Evolutionary conservation across 23 tunicate genomes (phyloP).

Genomic region (Ciona savignyi): DNA sequence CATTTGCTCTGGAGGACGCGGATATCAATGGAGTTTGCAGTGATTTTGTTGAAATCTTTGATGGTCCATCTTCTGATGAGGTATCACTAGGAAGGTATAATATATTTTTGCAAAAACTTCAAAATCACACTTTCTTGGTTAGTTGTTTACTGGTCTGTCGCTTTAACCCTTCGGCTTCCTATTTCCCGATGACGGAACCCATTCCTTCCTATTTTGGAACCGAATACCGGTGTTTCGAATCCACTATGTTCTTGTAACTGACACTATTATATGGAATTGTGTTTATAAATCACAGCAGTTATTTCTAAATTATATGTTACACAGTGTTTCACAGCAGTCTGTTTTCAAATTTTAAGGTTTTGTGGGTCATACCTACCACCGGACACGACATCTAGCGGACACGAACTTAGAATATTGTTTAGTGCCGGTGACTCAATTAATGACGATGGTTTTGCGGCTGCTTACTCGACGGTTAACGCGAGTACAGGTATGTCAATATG

Average conservation of each 20-base stretch:
- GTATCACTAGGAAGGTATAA: conserved; percentile 94
- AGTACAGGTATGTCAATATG: conserved; percentile 78
- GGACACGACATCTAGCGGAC: conserved; percentile 33
- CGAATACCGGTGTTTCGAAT: no score
- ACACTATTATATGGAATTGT: no score
- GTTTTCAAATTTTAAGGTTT: conserved; percentile 50
- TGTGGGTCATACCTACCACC: conserved; percentile 78
- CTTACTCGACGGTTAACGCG: conserved; percentile 74
- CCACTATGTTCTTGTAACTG: no score
- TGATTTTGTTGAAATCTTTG: conserved; percentile 89
- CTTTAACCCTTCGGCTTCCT: no score
- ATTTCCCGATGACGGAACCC: no score
- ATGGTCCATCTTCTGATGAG: conserved; percentile 45
- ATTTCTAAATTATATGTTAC: no score
- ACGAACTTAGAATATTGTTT: conserved; percentile 52
- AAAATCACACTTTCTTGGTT: no score
- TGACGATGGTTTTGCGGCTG: conserved; percentile 80
- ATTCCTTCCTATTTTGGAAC: no score
- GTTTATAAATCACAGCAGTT: no score
- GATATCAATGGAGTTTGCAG: conserved; percentile 32
- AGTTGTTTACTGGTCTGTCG: no score
- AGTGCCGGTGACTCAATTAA: conserved; percentile 43
- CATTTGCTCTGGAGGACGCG: conserved; percentile 58
- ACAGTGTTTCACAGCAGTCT: no score
- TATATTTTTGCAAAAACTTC: no score